Evolutionary conservation across 2,888 invertebrate genomes (phyloP).

Genomic region (Lasius platythorax): DNA sequence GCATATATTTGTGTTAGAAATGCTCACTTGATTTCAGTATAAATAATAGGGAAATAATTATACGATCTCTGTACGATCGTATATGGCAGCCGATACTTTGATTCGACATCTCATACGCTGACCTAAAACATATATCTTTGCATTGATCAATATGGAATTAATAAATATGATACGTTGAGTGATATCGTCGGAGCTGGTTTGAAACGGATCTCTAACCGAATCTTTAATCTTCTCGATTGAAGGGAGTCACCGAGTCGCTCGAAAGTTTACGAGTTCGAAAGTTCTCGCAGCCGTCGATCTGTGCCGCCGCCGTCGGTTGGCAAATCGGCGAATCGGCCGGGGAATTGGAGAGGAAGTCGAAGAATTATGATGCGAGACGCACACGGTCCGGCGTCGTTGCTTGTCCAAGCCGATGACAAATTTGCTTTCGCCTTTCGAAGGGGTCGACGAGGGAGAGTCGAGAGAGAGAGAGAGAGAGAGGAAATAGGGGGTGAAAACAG

Average conservation of each 20-base stretch:
- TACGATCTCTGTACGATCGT: neutral
- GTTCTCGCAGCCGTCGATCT: constrained; percentile 44
- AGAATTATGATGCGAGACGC: constrained; percentile 68
- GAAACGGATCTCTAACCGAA: neutral
- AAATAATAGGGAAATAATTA: neutral
- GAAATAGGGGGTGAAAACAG: constrained; percentile 37
- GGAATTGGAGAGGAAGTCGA: constrained; percentile 68
- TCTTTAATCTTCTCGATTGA: neutral
- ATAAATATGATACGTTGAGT: neutral
- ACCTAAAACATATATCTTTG: neutral
- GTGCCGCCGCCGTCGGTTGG: constrained; percentile 33
- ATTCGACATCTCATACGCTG: neutral
- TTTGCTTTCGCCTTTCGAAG: constrained; percentile 73
- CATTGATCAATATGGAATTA: neutral
- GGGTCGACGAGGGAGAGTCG: constrained; percentile 11
- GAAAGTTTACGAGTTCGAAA: constrained; percentile 32
- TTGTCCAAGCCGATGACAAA: constrained; percentile 75
- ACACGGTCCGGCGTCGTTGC: constrained; percentile 51
- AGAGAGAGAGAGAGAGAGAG: neutral
- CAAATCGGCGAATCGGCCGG: constrained; percentile 57
- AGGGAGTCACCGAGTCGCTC: constrained; percentile 2
- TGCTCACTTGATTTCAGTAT: neutral
- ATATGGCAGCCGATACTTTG: neutral
- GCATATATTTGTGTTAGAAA: neutral
- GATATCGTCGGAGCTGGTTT: too few species aligned